A percentile compares a stretch with the other conserved stretches of the same genome.
These are phyloP conservation scores for Lasiurus cinereus DNA, from an alignment of 2,113 vertebrate species.

Conservation along the genomic window DNA sequence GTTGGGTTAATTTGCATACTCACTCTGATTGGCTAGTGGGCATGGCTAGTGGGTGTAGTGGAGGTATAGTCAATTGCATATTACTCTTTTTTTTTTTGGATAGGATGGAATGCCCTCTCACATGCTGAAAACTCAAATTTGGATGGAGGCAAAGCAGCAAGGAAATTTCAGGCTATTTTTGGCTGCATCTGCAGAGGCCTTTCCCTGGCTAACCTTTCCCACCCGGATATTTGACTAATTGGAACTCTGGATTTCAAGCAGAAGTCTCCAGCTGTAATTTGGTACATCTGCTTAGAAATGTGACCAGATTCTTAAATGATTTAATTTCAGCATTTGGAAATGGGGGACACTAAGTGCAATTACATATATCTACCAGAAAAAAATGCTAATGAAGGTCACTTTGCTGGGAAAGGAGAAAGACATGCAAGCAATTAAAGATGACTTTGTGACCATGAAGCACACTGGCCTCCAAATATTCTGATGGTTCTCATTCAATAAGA, in stretches of 20 bases:
- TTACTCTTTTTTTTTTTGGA: no score
- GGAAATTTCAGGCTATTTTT: conserved; percentile 59
- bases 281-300: conserved; percentile 84
- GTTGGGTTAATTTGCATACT: no score
- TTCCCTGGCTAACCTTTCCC: conserved; percentile 64
- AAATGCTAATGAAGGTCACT: conserved; percentile 82
- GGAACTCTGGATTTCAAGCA: conserved; percentile 80
- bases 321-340: conserved; percentile 85
- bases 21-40: no score
- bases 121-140: conserved; percentile 61
- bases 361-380: conserved; percentile 83
- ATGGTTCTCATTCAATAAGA: conserved; percentile 62
- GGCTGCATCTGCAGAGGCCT: conserved; percentile 72
- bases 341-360: conserved; percentile 82
- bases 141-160: conserved; percentile 59
- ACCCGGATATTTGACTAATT: conserved; percentile 78
- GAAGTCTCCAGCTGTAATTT: conserved; percentile 83
- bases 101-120: conserved; percentile 29
- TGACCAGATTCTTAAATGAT: conserved; percentile 83
- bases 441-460: conserved; percentile 57
- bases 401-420: conserved; percentile 73
- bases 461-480: conserved; percentile 76
- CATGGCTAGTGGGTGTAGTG: no score
- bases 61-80: no score
- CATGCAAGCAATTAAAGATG: conserved; percentile 65